Evolutionary conservation across 2,113 vertebrate genomes (phyloP).

Genomic region (Cricetomys ansorgei): DNA sequence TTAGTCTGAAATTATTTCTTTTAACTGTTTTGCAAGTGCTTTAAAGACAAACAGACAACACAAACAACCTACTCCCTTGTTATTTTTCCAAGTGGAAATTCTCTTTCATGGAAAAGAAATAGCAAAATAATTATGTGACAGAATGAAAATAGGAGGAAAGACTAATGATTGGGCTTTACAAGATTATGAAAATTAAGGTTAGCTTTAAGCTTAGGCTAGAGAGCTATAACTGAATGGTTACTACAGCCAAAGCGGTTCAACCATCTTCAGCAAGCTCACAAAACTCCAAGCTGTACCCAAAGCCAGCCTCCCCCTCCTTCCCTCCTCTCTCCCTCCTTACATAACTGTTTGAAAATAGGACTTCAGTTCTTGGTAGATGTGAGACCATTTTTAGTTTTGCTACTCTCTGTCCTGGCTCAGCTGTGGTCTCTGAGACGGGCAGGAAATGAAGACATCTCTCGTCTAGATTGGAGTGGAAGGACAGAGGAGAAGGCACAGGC

Average conservation of each 20-base stretch:
- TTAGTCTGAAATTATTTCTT: not conserved
- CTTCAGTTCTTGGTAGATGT: not conserved
- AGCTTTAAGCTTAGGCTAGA: not conserved
- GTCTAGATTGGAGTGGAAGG: not conserved
- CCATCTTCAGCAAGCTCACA: not conserved
- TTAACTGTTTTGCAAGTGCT: not conserved
- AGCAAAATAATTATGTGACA: not conserved
- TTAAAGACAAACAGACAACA: not conserved
- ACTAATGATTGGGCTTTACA: not conserved
- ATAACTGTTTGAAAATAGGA: not conserved
- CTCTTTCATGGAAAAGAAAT: not conserved
- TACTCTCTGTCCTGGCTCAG: not conserved
- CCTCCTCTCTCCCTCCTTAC: not conserved
- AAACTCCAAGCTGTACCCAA: not conserved
- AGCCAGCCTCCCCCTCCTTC: not conserved
- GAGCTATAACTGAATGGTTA: not conserved
- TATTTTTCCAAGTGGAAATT: not conserved
- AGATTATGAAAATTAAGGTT: slow-evolving; percentile 29
- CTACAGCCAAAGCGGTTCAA: not conserved
- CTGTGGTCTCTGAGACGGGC: not conserved
- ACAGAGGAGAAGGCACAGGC: too few species aligned
- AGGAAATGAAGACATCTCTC: not conserved
- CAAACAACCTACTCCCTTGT: not conserved
- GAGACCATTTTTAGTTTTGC: not conserved
- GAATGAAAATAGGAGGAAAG: not conserved